Percentiles rank a stretch among this genome's conserved stretches.
phyloP scores from a whole-genome alignment of 2,797 vertebrate species.

The Acrossocheilus wenchowensis region DNA sequence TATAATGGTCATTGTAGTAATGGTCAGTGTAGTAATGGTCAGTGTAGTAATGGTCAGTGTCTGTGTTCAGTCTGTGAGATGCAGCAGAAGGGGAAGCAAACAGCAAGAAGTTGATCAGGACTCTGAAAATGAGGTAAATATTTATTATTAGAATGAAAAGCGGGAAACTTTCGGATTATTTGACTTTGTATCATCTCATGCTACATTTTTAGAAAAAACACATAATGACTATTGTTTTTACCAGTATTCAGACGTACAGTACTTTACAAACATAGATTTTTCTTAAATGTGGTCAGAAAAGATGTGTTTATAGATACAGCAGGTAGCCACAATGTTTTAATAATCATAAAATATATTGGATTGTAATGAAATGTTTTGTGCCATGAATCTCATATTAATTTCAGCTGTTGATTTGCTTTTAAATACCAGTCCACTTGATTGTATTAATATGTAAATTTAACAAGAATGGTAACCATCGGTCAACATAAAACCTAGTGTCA shows the following conservation, averaged over 20 bases:
- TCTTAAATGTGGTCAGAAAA: no score
- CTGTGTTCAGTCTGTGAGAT: conserved; percentile 67
- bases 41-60: conserved; percentile 64
- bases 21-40: no score
- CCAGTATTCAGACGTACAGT: no score
- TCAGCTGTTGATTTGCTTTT: neutral
- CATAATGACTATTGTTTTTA: no score
- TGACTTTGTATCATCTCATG: neutral
- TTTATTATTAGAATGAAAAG: neutral
- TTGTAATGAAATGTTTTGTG: neutral
- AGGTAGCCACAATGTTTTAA: neutral
- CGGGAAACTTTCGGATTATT: neutral
- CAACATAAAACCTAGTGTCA: no score
- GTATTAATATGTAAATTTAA: neutral
- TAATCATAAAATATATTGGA: neutral
- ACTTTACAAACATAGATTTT: no score
- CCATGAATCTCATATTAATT: neutral
- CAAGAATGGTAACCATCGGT: neutral
- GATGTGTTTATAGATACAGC: no score
- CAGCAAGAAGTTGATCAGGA: conserved; percentile 68
- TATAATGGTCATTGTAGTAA: no score
- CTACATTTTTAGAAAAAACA: no score
- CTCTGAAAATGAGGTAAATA: conserved; percentile 69
- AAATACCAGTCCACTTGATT: neutral
- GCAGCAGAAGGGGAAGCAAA: conserved; percentile 73